phyloP scores from a whole-genome alignment of 2,888 invertebrate species.

The Beris chalybata region DNA sequence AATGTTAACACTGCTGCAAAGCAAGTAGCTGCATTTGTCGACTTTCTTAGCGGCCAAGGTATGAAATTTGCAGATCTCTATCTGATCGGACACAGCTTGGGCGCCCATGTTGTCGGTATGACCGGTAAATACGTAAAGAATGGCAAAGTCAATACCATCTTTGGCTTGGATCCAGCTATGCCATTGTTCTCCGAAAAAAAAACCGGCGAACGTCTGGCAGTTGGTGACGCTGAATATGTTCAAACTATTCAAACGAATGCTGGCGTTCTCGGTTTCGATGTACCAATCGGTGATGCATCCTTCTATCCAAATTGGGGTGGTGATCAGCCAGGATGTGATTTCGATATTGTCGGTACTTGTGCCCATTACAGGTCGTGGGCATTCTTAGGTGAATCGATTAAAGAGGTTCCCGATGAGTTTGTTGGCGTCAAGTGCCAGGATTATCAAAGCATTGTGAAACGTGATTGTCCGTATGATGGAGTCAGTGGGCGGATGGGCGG shows the following conservation, averaged over 20 bases:
- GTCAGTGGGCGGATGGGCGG: slow-evolving; percentile 45
- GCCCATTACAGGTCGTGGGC: slow-evolving; percentile 33
- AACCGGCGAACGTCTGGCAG: slow-evolving; percentile 29
- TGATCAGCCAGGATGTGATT: slow-evolving; percentile 43
- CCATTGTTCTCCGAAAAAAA: slow-evolving; percentile 6
- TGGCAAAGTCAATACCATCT: slow-evolving; percentile 28
- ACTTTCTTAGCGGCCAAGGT: slow-evolving; percentile 5
- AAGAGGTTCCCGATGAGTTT: background rate
- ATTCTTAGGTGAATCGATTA: slow-evolving; percentile 44
- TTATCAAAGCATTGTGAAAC: background rate
- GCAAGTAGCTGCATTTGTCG: slow-evolving; percentile 39
- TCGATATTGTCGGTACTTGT: slow-evolving; percentile 33
- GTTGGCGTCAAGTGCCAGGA: slow-evolving; percentile 2
- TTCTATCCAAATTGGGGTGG: slow-evolving; percentile 45
- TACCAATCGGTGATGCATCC: slow-evolving; percentile 40
- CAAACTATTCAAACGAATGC: slow-evolving; percentile 45
- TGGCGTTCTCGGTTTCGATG: slow-evolving; percentile 41
- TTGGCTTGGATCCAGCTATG: slow-evolving; percentile 32
- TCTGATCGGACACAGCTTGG: slow-evolving; percentile 44
- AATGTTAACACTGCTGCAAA: slow-evolving; percentile 31
- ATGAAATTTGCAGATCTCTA: slow-evolving; percentile 26
- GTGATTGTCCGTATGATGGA: slow-evolving; percentile 2
- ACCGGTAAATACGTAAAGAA: slow-evolving; percentile 34
- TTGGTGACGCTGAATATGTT: slow-evolving; percentile 41
- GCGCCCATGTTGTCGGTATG: slow-evolving; percentile 42